Evolutionary conservation across 2,113 vertebrate species (phyloP).

Genomic region (Calidris pygmaea): DNA sequence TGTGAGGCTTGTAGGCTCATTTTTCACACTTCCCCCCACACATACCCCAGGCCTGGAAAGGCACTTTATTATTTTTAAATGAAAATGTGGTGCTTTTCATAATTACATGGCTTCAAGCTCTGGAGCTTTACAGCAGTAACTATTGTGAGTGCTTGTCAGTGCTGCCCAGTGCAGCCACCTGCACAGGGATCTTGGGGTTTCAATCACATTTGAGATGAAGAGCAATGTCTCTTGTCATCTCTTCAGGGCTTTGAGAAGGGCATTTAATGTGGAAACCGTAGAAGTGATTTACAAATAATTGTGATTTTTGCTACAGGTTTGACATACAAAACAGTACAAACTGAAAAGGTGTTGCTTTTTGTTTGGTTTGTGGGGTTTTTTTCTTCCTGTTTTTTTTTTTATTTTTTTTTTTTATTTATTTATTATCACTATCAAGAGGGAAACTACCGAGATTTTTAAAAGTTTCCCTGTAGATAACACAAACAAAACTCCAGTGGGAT

Average conservation of each 20-base stretch:
- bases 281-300: background rate
- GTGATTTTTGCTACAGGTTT: background rate
- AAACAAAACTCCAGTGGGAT: background rate
- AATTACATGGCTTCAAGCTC: background rate
- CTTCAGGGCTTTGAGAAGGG: background rate
- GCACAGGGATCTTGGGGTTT: background rate
- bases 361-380: background rate
- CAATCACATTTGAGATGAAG: background rate
- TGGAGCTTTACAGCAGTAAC: background rate
- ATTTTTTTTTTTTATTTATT: background rate
- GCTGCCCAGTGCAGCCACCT: background rate
- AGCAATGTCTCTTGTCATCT: background rate
- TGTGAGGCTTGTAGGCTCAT: background rate
- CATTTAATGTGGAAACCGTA: background rate
- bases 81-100: background rate
- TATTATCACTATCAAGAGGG: background rate
- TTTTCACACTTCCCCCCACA: background rate
- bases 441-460: background rate
- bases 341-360: background rate
- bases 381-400: background rate
- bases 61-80: slow-evolving; percentile 30
- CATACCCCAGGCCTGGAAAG: background rate
- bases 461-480: background rate
- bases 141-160: background rate
- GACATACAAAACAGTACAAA: background rate